These are phyloP conservation scores for Scaptomyza reducta DNA, from an alignment of 2,888 invertebrate genomes.

Conservation along the genomic window DNA sequence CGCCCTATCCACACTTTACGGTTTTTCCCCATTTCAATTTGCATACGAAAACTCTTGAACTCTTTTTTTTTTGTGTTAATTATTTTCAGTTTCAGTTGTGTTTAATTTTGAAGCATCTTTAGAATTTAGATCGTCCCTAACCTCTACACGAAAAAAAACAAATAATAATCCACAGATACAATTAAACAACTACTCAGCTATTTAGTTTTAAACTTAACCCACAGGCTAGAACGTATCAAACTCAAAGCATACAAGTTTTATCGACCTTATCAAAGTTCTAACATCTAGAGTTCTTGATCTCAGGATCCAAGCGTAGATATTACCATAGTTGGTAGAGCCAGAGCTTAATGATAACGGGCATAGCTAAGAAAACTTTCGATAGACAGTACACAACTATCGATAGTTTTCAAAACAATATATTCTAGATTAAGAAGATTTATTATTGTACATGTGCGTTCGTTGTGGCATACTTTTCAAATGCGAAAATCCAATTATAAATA, in stretches of 20 bases:
- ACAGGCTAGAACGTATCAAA: neutral
- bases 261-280: constrained; percentile 1
- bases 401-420: constrained; percentile 7
- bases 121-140: constrained; percentile 54
- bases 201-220: neutral
- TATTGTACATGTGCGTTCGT: constrained; percentile 3
- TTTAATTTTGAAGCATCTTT: constrained; percentile 57
- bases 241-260: neutral
- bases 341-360: neutral
- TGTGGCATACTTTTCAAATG: neutral
- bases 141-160: constrained; percentile 21
- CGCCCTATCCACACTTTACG: neutral
- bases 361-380: neutral
- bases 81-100: constrained; percentile 39
- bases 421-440: neutral
- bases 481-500: constrained; percentile 1
- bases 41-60: constrained; percentile 28
- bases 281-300: constrained; percentile 10
- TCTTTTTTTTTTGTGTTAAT: constrained; percentile 40
- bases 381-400: neutral
- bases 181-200: neutral
- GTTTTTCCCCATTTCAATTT: constrained; percentile 13
- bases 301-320: constrained; percentile 9
- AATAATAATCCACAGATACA: constrained; percentile 11
- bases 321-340: neutral